Base-by-base conservation (phyloP, 2,888 invertebrate species). In the Scrobipalpa atriplicella region DNA sequence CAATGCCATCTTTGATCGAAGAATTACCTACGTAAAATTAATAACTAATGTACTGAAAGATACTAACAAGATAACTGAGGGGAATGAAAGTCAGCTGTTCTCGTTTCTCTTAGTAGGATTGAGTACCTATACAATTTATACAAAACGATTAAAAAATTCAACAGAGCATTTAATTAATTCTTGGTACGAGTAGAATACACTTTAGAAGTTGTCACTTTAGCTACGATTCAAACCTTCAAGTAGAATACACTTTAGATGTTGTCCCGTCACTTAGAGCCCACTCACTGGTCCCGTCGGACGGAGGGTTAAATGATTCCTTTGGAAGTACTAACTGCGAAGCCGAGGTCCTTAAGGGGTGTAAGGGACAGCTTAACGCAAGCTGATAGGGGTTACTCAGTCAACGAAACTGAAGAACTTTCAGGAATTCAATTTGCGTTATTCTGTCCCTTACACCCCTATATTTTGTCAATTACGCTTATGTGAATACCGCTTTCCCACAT, bases 231-330 rank as follows among this genome's bases (percentile, higher is more conserved):
- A 19, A 52, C 10, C 7, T 52, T 16, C 47, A 47, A 47, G 47
- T 47, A 47, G 52, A 19, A 19, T 19, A 52, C 52, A 52, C 52
- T 19, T 51, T 56, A 56, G 54, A 56, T 56, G 21, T 21, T 13
- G 21, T 47, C 47, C 47, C 47, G 47, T 54, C 54, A 54, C 54
- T 54, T 54, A 47, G 10, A 36, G 36, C 56, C 56, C 16, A 54
- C 54, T 21, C 58, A 58, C 58, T 58, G 58, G 9, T 58, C 58
- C 54, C 5, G 29, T 36, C 58, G 38, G 58, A 36, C 29, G 58
- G 38, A 58, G 16, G 13, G 38, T 41, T 43, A 66, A 74, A 73
- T 72, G 80, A 79, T 82, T 82, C 83, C 81, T 79, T 80, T 80
- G 77, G 75, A 71, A 72, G 54, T 68, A 76, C 78, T 76, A 71